A percentile compares a stretch with the other conserved stretches of the same genome.
Evolutionary conservation across 2,113 vertebrate genomes (phyloP).

Genomic region (Grus americana): DNA sequence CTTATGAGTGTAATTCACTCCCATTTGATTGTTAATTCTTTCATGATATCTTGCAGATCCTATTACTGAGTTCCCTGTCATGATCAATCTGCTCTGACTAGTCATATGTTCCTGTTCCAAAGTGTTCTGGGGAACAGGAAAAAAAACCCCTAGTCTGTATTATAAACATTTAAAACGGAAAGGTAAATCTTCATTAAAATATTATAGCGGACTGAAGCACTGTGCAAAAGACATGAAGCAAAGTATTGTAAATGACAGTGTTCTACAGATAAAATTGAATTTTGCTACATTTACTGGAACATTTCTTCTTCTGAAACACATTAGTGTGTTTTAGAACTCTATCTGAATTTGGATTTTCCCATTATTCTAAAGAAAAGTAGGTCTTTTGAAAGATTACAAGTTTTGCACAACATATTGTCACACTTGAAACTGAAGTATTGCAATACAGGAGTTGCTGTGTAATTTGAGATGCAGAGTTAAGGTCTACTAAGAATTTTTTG

Average conservation of each 20-base stretch:
- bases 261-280: neutral
- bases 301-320: neutral
- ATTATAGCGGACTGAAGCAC: neutral
- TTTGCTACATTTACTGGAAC: neutral
- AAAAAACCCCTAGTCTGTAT: neutral
- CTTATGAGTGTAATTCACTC: neutral
- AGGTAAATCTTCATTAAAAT: neutral
- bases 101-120: neutral
- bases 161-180: neutral
- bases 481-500: neutral
- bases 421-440: neutral
- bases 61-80: neutral
- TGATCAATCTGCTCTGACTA: neutral
- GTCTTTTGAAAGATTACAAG: neutral
- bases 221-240: neutral
- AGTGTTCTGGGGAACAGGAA: neutral
- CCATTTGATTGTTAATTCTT: conserved; percentile 22
- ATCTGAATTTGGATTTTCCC: neutral
- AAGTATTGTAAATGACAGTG: neutral
- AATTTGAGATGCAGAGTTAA: neutral
- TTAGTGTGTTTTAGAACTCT: neutral
- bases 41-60: neutral
- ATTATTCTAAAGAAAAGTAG: neutral
- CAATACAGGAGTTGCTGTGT: neutral
- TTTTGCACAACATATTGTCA: neutral